Base-by-base conservation (phyloP, 2,113 vertebrate species). In the Formicarius rufipectus region DNA sequence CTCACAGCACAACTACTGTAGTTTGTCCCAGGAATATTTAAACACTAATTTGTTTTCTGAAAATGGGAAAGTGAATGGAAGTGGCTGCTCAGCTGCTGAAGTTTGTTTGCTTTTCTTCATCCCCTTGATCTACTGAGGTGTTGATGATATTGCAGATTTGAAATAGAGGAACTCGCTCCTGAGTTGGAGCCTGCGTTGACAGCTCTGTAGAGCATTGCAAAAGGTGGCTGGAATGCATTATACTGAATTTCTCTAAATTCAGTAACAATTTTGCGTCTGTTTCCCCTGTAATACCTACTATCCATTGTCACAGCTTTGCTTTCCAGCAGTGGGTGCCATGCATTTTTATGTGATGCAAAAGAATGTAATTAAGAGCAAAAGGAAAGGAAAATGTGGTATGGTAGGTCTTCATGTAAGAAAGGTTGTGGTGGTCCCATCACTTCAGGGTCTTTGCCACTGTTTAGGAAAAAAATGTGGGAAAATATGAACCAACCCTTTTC, bases 11-110 rank as follows among this genome's bases (percentile, higher is more conserved):
- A 74, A 50, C 78, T 94, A 50, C 72, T 59, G 35, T 77, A 44
- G 63, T 83, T 80, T 93, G 42, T 42, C 22, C 30, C 63, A 63
- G 67, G 87, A 96, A 91, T 95, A 66, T 90, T 83, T 85, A 91
- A 79, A n/a, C 42, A 62, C 30, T 85, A 23, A 77, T 93, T 94
- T 88, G 23, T 85, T 91, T 80, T 59, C 60, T 87, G 40, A 83
- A 82, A 79, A 95, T 53, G 45, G 72, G 90, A 21, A 75, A 66
- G 45, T 40, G 84, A 82, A 59, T 63, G 35, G 76, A 94, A 83
- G 71, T 35, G 62, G 12, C 62, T 87, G 77, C 66, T 89, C 69
- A 93, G 53, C 67, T 94, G 50, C 79, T 95, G 44, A 37, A 73
- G 22, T 87, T 92, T 78, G 39, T 84, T 96, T 80, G 39, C 58